Evolutionary conservation across 2,797 vertebrate genomes (phyloP).

Genomic region (Enteromius afrohamiltoni): DNA sequence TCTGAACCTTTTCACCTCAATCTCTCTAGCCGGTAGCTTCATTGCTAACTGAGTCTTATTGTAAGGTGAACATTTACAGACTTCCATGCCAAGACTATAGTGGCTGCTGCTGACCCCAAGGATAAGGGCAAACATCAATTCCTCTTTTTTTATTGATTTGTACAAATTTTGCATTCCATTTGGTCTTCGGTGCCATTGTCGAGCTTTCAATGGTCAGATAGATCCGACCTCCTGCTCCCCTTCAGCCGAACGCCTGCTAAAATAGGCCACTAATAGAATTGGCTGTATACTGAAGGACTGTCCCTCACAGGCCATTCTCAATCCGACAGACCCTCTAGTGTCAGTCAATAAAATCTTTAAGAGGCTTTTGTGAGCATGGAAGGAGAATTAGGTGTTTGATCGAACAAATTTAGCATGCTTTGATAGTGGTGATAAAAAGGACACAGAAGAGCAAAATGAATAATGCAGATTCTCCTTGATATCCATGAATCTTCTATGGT

Average conservation of each 20-base stretch:
- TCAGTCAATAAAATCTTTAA: constrained; percentile 74
- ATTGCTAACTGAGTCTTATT: constrained; percentile 23
- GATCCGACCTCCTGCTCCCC: not conserved
- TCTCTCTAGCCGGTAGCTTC: constrained; percentile 12
- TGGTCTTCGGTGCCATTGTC: constrained; percentile 31
- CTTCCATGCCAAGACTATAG: not conserved
- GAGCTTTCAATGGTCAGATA: constrained; percentile 47
- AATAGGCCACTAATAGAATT: constrained; percentile 74
- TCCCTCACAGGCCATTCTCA: constrained; percentile 76
- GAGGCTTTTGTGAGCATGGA: constrained; percentile 73
- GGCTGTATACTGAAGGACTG: constrained; percentile 73
- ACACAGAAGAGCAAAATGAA: constrained; percentile 23
- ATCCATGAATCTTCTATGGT: constrained; percentile 23
- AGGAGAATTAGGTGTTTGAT: constrained; percentile 77
- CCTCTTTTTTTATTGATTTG: constrained; percentile 74
- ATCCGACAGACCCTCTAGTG: constrained; percentile 69
- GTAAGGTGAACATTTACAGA: constrained; percentile 12
- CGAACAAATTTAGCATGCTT: constrained; percentile 65
- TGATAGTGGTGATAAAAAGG: constrained; percentile 32
- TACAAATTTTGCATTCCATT: constrained; percentile 47
- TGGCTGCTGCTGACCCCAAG: constrained; percentile 6
- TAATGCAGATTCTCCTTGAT: constrained; percentile 37
- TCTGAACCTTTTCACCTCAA: constrained; percentile 11
- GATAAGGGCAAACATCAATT: constrained; percentile 50
- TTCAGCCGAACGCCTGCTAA: constrained; percentile 55